phyloP scores from a whole-genome alignment of 1,140 invertebrate species.

The Neelides sp. region DNA sequence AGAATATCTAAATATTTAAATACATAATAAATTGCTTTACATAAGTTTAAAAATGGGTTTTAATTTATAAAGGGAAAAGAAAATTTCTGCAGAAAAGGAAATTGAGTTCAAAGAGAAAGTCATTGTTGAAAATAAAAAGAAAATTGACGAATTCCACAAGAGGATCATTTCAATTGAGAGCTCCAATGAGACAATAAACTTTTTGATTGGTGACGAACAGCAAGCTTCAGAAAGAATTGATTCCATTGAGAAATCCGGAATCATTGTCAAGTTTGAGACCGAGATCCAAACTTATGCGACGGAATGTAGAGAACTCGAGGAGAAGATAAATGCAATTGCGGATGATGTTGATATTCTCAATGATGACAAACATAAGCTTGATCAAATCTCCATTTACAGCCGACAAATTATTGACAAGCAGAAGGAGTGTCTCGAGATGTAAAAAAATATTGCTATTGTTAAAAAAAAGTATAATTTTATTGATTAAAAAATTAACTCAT shows the following conservation, averaged over 20 bases:
- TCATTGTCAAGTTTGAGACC: slow-evolving; percentile 1
- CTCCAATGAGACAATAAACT: background rate
- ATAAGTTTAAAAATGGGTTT: background rate
- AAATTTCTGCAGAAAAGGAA: slow-evolving; percentile 34
- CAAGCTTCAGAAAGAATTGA: background rate
- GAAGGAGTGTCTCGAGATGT: slow-evolving; percentile 32
- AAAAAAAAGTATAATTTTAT: too few relatives aligned
- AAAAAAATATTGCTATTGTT: too few relatives aligned
- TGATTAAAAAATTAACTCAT: too few relatives aligned
- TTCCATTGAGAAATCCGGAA: background rate
- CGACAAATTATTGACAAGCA: slow-evolving; percentile 41
- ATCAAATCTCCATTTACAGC: slow-evolving; percentile 39
- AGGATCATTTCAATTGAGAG: background rate
- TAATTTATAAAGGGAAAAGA: slow-evolving; percentile 8
- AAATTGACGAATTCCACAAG: background rate
- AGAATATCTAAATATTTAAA: slow-evolving; percentile 6
- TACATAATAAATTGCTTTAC: background rate
- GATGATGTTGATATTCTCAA: background rate
- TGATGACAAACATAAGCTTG: slow-evolving; percentile 1
- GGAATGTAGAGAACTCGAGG: slow-evolving; percentile 33
- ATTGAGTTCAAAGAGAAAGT: slow-evolving; percentile 35
- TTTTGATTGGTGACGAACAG: slow-evolving; percentile 1
- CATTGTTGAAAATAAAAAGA: slow-evolving; percentile 37
- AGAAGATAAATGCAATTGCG: too few relatives aligned
- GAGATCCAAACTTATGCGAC: slow-evolving; percentile 15